Percentiles rank a stretch among this genome's conserved stretches.
These are phyloP conservation scores for Pseudolycoriella hygida DNA, from an alignment of 2,888 invertebrate genomes.

Conservation along the genomic window DNA sequence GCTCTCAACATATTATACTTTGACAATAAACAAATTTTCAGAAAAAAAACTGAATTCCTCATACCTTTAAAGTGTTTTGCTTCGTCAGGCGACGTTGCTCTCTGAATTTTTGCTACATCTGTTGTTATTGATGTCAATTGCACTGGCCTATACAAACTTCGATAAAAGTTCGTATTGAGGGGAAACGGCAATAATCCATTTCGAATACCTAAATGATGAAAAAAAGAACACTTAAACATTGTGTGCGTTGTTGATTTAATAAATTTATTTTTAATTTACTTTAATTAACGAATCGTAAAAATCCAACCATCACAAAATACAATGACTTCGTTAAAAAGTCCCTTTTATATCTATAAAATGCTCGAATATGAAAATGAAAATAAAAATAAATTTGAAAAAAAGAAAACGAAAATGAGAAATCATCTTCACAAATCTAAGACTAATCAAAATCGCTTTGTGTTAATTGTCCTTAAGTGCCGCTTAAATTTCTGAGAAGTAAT, in stretches of 20 bases:
- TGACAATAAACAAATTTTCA: no score
- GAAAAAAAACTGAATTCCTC: no score
- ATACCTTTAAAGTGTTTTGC: constrained; percentile 5
- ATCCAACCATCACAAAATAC: not conserved
- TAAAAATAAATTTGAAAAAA: not conserved
- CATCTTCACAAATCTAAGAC: constrained; percentile 2
- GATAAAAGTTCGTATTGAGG: constrained; percentile 6
- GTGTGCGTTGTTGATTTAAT: not conserved
- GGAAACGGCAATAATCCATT: constrained; percentile 5
- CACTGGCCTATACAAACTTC: constrained; percentile 6
- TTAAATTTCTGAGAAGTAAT: not conserved
- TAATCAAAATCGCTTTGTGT: constrained; percentile 6
- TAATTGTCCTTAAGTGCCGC: constrained; percentile 5
- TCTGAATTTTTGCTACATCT: constrained; percentile 4
- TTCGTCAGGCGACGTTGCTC: constrained; percentile 4
- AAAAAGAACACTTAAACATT: not conserved
- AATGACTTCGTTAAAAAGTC: constrained; percentile 2
- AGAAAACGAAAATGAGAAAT: not conserved
- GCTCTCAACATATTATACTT: no score
- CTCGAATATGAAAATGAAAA: not conserved
- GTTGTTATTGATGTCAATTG: constrained; percentile 4
- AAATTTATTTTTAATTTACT: not conserved
- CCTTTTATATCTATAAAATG: not conserved
- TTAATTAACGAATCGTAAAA: not conserved
- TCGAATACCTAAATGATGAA: constrained; percentile 1